A percentile compares a stretch with the other conserved stretches of the same genome.
phyloP scores from a whole-genome alignment of 2,797 vertebrate species.

The Catharus ustulatus region DNA sequence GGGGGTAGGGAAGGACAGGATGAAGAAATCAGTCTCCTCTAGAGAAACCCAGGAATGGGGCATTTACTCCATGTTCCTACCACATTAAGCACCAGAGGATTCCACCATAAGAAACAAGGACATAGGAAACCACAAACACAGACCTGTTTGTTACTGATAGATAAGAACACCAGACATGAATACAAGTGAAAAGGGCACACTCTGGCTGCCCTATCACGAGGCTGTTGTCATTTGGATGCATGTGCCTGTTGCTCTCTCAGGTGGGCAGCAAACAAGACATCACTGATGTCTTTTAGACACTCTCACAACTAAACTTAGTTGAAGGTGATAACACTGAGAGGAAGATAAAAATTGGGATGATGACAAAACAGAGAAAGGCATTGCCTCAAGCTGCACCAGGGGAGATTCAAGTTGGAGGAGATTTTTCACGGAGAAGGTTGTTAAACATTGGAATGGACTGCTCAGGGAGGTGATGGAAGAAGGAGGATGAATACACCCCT shows the following conservation, averaged over 20 bases:
- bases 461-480: not conserved
- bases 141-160: not conserved
- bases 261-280: not conserved
- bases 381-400: not conserved
- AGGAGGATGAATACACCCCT: not conserved
- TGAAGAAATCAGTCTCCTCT: not conserved
- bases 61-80: not conserved
- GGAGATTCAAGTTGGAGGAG: not conserved
- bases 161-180: not conserved
- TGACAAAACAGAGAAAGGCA: not conserved
- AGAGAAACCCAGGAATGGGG: not conserved
- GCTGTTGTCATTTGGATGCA: not conserved
- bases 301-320: not conserved
- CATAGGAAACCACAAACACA: not conserved
- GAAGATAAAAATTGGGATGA: not conserved
- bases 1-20: not conserved
- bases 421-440: not conserved
- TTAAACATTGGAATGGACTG: not conserved
- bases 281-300: not conserved
- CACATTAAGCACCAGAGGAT: not conserved
- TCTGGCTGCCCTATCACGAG: not conserved
- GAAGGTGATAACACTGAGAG: not conserved
- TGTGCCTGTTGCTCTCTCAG: not conserved
- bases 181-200: not conserved
- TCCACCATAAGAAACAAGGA: not conserved